phyloP scores from a whole-genome alignment of 2,797 vertebrate species.

The Xenentodon cancila region DNA sequence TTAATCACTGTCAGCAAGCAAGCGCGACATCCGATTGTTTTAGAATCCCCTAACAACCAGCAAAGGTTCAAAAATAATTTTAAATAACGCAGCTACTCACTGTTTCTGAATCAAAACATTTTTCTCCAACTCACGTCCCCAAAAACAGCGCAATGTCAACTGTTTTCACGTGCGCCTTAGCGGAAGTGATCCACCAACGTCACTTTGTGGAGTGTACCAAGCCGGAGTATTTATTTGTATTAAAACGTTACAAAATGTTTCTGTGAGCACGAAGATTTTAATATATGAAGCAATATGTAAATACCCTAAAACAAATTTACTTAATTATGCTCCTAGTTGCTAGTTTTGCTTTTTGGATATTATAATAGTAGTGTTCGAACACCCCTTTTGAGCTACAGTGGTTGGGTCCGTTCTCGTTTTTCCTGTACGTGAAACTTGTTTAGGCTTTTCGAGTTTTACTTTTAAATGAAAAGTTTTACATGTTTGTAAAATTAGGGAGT shows the following conservation, averaged over 20 bases:
- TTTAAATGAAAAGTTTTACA: not conserved
- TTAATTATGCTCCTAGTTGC: no score
- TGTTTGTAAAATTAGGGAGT: not conserved
- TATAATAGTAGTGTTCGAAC: not conserved
- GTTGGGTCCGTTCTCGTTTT: conserved; percentile 16
- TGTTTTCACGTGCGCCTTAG: conserved; percentile 30
- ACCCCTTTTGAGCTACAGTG: conserved; percentile 7
- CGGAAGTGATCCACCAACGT: conserved; percentile 28
- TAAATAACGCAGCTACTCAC: conserved; percentile 23
- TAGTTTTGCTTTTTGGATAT: no score
- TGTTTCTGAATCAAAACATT: not conserved
- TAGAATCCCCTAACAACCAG: not conserved
- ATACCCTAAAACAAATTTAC: not conserved
- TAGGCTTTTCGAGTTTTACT: not conserved
- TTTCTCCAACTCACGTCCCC: rapidly evolving
- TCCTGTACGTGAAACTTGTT: not conserved
- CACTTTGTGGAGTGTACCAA: conserved; percentile 38
- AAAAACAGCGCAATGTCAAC: conserved; percentile 12
- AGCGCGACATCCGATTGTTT: not conserved
- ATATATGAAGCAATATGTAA: not conserved
- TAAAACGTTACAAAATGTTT: rapidly evolving
- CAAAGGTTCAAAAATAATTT: not conserved
- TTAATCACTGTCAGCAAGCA: conserved; percentile 1
- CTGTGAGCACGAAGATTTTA: rapidly evolving
- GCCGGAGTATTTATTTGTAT: not conserved